Evolutionary conservation across 2,113 vertebrate species (phyloP).

Genomic region (Pongo pygmaeus): DNA sequence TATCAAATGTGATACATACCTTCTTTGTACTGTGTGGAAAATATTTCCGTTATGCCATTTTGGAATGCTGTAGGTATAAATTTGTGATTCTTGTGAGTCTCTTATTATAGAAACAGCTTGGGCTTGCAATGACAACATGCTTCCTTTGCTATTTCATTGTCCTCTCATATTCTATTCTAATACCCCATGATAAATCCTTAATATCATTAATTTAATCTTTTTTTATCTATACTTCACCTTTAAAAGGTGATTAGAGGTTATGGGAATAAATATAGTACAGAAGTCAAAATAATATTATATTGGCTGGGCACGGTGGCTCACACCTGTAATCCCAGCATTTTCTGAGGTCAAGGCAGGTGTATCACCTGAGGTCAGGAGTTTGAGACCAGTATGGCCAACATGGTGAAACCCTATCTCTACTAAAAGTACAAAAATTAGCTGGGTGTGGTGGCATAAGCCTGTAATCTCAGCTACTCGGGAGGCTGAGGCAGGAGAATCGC

Average conservation of each 20-base stretch:
- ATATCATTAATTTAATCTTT: neutral
- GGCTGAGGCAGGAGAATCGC: too few species aligned
- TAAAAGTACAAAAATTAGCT: too few species aligned
- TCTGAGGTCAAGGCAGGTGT: too few species aligned
- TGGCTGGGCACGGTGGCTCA: too few species aligned
- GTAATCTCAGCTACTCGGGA: too few species aligned
- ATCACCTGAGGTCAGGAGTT: too few species aligned
- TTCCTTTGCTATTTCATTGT: neutral
- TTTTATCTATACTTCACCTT: neutral
- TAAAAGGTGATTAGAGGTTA: neutral
- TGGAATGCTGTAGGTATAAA: neutral
- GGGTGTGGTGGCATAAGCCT: too few species aligned
- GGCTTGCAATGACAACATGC: neutral
- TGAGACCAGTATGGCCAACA: too few species aligned
- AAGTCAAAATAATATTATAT: neutral
- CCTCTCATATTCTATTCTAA: neutral
- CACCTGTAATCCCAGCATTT: too few species aligned
- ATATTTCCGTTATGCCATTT: neutral
- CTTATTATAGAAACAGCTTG: neutral
- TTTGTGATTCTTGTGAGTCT: neutral
- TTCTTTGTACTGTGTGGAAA: neutral
- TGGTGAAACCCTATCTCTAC: too few species aligned
- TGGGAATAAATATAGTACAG: neutral
- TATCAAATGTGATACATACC: neutral
- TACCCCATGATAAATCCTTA: neutral